Evolutionary conservation across 2,797 vertebrate genomes (phyloP), one percentile per base, ranked within the genome.

Genomic region (Gymnocypris eckloni): DNA sequence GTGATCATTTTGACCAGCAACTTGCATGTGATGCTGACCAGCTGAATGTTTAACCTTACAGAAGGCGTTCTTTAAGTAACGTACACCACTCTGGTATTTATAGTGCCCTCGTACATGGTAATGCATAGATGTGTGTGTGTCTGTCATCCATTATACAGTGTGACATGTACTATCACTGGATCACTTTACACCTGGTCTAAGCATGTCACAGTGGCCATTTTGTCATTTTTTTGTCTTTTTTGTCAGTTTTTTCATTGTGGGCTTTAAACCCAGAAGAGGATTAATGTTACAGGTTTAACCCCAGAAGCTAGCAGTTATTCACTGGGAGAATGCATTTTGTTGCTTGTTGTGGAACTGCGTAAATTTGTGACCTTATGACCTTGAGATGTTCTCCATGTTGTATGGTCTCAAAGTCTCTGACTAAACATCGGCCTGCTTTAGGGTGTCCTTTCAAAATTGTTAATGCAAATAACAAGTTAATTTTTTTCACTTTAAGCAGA

Each of bases 1-100:
- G 61, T 77, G 37, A 78, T 56, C 8, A 52, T 85, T 79, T 39
- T 69, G 81, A 86, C 12, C 80, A 33, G 20, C 39, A 45, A 52
- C 33, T 54, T 69, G 12, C 43, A 52, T 67, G 39, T 52, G 75
- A 56, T 69, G 45, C 33, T 84, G 69, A 73, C 82, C 20, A 83
- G 39, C 16, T 72, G 70, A 86, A 79, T 83, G 67, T 67, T 79
- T 41, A 52, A 82, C 41, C 67, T 41, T 33, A 61, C 66, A 83
- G 76, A 69, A 41, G 87, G 80, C 76, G 79, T 81, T 59, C 81
- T 76, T 79, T 73, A 66, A 90, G 91, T 91, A 92, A 93, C 85
- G 22, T 84, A 92, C 79, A 92, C 89, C 86, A 61, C 9, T 79
- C 43, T 71, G 7, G 75, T 93, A 94, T 94, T 93, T 91, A 90